Percentiles rank a stretch among this genome's conserved stretches.
These are phyloP conservation scores for Stictonetta naevosa DNA, from an alignment of 2,113 vertebrate species.

Conservation along the genomic window DNA sequence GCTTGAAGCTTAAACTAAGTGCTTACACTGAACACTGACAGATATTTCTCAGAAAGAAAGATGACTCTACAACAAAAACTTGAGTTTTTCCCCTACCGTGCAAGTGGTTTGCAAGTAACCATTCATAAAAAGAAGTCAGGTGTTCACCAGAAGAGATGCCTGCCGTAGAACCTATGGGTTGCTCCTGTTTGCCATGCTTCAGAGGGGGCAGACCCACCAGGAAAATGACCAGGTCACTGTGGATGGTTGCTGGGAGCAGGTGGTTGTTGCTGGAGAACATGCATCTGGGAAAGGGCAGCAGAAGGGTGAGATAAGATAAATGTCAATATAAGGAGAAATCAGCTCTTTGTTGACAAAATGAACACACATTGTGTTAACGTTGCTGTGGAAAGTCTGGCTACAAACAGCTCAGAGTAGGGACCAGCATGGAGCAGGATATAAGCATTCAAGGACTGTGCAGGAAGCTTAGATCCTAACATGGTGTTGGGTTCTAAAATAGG, in stretches of 20 bases:
- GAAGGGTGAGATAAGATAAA: neutral
- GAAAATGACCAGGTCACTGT: fast-evolving
- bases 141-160: neutral
- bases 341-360: neutral
- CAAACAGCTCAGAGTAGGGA: neutral
- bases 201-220: no score
- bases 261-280: fast-evolving
- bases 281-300: neutral
- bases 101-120: neutral
- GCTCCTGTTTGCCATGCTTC: fast-evolving
- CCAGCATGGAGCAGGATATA: neutral
- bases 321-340: neutral
- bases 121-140: neutral
- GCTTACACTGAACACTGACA: fast-evolving
- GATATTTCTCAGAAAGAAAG: neutral
- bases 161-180: neutral
- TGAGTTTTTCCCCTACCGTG: neutral
- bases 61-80: neutral
- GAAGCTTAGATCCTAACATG: fast-evolving
- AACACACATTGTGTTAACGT: fast-evolving
- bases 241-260: neutral
- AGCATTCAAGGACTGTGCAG: neutral
- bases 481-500: neutral
- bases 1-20: neutral
- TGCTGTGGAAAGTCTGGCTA: neutral